Percentiles rank a stretch among this genome's conserved stretches.
phyloP scores from a whole-genome alignment of 2,888 invertebrate genomes.

The Glaucopsyche alexis region DNA sequence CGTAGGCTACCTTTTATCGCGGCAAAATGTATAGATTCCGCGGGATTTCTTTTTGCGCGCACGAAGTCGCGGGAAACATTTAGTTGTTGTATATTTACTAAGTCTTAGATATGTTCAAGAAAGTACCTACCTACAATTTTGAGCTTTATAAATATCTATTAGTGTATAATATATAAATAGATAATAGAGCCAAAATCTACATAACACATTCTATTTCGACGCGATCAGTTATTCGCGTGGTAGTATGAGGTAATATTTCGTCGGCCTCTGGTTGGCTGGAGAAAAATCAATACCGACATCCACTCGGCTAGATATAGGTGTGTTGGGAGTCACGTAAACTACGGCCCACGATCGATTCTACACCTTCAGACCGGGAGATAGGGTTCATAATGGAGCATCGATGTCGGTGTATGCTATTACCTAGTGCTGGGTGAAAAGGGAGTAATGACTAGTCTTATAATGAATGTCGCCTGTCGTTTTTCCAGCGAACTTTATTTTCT shows the following conservation, averaged over 20 bases:
- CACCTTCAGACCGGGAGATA: background rate
- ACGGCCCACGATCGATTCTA: background rate
- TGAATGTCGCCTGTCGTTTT: constrained; percentile 6
- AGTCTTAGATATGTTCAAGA: too few relatives aligned
- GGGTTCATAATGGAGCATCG: background rate
- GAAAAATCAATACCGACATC: constrained; percentile 45
- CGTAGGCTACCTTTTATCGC: too few relatives aligned
- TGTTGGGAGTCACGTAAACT: constrained; percentile 26
- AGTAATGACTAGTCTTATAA: constrained; percentile 5
- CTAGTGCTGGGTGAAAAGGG: constrained; percentile 7
- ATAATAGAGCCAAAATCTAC: constrained; percentile 28
- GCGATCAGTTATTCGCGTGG: constrained; percentile 33
- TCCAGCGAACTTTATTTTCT: constrained; percentile 5
- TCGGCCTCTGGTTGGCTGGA: constrained; percentile 42
- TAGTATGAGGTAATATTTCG: constrained; percentile 38
- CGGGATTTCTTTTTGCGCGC: too few relatives aligned
- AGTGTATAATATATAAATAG: background rate
- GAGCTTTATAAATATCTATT: background rate
- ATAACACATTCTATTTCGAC: constrained; percentile 22
- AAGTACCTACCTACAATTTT: too few relatives aligned
- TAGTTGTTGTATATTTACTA: too few relatives aligned
- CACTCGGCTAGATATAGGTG: constrained; percentile 34
- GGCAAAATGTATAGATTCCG: too few relatives aligned
- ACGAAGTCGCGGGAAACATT: too few relatives aligned
- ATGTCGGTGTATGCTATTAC: background rate